Percentiles rank a stretch among this genome's conserved stretches.
phyloP scores from a whole-genome alignment of 35 echinoderm and acorn worm genomes.

The Apostichopus parvimensis region DNA sequence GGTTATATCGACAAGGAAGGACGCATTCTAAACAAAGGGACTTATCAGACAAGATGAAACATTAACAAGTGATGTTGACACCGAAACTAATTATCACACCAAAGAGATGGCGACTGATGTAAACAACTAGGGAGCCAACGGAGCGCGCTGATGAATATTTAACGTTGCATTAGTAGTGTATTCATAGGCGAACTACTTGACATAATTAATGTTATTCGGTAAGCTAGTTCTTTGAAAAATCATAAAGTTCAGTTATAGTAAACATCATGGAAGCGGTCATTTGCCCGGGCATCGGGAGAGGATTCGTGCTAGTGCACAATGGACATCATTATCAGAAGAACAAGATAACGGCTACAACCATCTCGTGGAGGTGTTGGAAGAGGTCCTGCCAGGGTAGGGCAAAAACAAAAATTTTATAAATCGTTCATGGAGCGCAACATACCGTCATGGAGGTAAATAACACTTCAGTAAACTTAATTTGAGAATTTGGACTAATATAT shows the following conservation, averaged over 20 bases:
- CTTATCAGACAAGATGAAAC: too few species aligned
- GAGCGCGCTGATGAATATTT: too few species aligned
- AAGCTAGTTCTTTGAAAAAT: neutral
- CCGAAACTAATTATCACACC: too few species aligned
- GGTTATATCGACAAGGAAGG: too few species aligned
- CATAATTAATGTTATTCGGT: neutral
- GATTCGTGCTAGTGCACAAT: neutral
- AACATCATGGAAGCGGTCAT: neutral
- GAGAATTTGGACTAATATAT: neutral
- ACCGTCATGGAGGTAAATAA: neutral
- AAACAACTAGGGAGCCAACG: too few species aligned
- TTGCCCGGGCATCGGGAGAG: neutral
- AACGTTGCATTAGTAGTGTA: neutral
- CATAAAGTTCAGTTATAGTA: neutral
- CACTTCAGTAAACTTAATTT: neutral
- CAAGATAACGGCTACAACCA: neutral
- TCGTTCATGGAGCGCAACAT: neutral
- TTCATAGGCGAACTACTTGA: neutral
- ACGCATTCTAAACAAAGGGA: too few species aligned
- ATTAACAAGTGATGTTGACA: too few species aligned
- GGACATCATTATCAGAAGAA: neutral
- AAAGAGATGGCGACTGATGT: too few species aligned
- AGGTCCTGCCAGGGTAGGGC: neutral
- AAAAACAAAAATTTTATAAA: neutral
- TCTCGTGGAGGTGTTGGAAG: neutral